Evolutionary conservation across 2,797 vertebrate species (phyloP).

Genomic region (Epinephelus awoara): DNA sequence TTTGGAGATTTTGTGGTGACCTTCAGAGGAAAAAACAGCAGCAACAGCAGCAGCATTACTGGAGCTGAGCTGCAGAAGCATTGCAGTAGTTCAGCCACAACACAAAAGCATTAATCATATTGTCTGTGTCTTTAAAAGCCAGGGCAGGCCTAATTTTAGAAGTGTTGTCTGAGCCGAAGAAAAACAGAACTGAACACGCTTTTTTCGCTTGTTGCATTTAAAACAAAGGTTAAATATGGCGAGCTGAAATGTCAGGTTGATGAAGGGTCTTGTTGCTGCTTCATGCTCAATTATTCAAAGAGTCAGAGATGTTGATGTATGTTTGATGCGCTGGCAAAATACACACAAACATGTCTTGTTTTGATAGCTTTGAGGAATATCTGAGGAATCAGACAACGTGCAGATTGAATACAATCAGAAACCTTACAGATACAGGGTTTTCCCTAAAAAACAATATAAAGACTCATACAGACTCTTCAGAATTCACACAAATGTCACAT

Average conservation of each 20-base stretch:
- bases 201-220: slow-evolving; percentile 20
- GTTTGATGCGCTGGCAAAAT: slow-evolving; percentile 14
- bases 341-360: neutral
- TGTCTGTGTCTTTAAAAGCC: slow-evolving; percentile 64
- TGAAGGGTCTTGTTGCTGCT: neutral
- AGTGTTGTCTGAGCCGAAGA: slow-evolving; percentile 48
- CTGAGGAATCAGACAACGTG: neutral
- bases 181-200: neutral
- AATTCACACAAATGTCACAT: slow-evolving; percentile 10
- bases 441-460: too few relatives aligned
- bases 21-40: slow-evolving; percentile 17
- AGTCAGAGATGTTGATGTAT: slow-evolving; percentile 28
- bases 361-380: slow-evolving; percentile 4
- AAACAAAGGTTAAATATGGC: slow-evolving; percentile 6
- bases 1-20: slow-evolving; percentile 11
- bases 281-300: slow-evolving; percentile 22
- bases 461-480: neutral
- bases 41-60: slow-evolving; percentile 10
- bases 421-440: neutral
- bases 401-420: slow-evolving; percentile 10
- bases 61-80: slow-evolving; percentile 27
- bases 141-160: slow-evolving; percentile 54
- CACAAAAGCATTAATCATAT: slow-evolving; percentile 66
- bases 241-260: slow-evolving; percentile 24
- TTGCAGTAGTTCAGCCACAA: slow-evolving; percentile 30